Conservation (phyloP, 2,113 vertebrate genomes). For the Pygoscelis adeliae region DNA sequence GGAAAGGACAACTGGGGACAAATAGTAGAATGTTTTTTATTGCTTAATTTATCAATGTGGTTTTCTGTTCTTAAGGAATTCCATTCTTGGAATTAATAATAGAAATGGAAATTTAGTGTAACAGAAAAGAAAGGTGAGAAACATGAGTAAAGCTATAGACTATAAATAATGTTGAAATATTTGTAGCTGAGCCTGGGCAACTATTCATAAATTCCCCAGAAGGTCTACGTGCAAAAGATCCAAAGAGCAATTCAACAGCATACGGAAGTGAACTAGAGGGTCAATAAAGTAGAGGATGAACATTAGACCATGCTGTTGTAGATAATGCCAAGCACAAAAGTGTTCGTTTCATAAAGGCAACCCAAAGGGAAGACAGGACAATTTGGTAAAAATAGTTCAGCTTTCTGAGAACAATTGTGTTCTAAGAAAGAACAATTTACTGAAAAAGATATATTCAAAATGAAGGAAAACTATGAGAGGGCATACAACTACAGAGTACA, state of each 20-base stretch:
- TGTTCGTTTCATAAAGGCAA: background rate
- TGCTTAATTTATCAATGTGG: background rate
- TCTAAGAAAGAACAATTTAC: background rate
- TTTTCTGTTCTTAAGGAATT: background rate
- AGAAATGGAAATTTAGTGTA: background rate
- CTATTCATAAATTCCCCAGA: accelerated
- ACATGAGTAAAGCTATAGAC: background rate
- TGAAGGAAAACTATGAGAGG: background rate
- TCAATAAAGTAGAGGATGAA: background rate
- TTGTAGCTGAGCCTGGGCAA: background rate
- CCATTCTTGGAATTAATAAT: background rate
- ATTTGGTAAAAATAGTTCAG: background rate
- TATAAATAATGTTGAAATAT: background rate
- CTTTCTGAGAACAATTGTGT: background rate
- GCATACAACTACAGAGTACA: background rate
- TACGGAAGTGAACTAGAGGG: background rate
- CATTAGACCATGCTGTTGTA: background rate
- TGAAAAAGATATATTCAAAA: background rate
- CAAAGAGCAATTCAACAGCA: background rate
- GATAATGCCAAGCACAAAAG: background rate
- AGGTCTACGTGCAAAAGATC: background rate
- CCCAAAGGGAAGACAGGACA: background rate
- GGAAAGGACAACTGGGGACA: background rate
- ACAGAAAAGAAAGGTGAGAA: background rate
- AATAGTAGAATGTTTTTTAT: background rate